Base-by-base conservation (phyloP, 2,797 vertebrate genomes). In the Labeo calbasu region DNA sequence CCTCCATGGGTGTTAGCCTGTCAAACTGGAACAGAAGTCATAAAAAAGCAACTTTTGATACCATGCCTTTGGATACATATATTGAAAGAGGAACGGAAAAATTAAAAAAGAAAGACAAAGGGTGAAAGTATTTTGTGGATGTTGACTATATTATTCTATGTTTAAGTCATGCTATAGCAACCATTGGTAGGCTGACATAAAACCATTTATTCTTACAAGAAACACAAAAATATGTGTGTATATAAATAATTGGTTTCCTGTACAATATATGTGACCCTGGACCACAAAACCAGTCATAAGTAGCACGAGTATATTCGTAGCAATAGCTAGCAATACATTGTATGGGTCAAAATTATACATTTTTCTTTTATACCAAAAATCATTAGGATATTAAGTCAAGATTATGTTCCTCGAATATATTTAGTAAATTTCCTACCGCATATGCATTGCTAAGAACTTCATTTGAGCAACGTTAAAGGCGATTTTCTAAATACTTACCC, bases 11-110 rank as follows among this genome's bases (percentile, higher is more conserved):
- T 94, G 92, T 95, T 94, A 94, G 90, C 86, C 92, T 90, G 91
- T 91, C 90, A 92, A 94, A 95, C 94, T 94, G 94, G 94, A 95
- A 94, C 94, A 93, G 90, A 92, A 95, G 91, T 95, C 92, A 92
- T 92, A 89, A 92, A 92, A 93, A 92, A 87, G 23, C 51, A 84
- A 86, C 86, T 84, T 84, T 76, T 84, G 48, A 79, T 59, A 36
- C 51, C 61, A 73, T 70, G 87, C 19, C 69, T 40, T 57, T 51
- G 36, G 61, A 32, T 77, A 75, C 66, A 73, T 84, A 65, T 50
- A 43, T 81, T 28, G 65, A 68, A 83, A 17, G 13, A 36, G 40
- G 57, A 75, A 71, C 66, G 21, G 5, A 68, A 53, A 57, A 63
- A 51, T 66, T 75, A 63, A 28, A 36, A 3, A 25, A 71, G 23